Percentiles rank a stretch among this genome's conserved stretches.
Evolutionary conservation across 2,113 vertebrate genomes (phyloP).

Genomic region (Pituophis catenifer): DNA sequence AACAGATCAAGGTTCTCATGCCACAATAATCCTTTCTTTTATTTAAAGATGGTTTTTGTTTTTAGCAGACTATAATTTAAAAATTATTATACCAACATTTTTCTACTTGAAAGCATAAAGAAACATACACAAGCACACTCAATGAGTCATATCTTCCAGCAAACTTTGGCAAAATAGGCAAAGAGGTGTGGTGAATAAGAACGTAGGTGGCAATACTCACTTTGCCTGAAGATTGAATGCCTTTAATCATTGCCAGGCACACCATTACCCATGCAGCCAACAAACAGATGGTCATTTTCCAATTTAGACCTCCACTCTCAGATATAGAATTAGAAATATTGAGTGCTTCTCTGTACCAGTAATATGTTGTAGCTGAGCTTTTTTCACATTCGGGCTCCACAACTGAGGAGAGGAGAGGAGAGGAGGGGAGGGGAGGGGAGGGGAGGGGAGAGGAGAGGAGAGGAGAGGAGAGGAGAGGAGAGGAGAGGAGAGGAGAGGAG

Average conservation of each 20-base stretch:
- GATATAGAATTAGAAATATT: constrained; percentile 90
- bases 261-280: constrained; percentile 91
- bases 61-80: constrained; percentile 15
- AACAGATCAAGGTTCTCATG: constrained; percentile 2
- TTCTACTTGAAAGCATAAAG: constrained; percentile 19
- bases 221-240: constrained; percentile 98
- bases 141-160: constrained; percentile 22
- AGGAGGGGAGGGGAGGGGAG: neutral
- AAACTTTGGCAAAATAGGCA: constrained; percentile 1
- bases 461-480: neutral
- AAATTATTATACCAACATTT: constrained; percentile 23
- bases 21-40: constrained; percentile 5
- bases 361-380: constrained; percentile 95
- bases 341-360: constrained; percentile 94
- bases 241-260: constrained; percentile 97
- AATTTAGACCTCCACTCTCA: constrained; percentile 91
- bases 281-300: constrained; percentile 93
- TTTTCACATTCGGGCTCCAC: constrained; percentile 94
- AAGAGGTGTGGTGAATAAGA: constrained; percentile 10
- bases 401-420: constrained; percentile 63
- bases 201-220: constrained; percentile 66
- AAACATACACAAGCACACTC: neutral
- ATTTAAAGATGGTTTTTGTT: neutral
- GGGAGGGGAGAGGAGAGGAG: neutral
- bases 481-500: neutral